These are phyloP conservation scores for Pocillopora damicornis DNA, from an alignment of 64 coral and sea anemone species.

Conservation along the genomic window DNA sequence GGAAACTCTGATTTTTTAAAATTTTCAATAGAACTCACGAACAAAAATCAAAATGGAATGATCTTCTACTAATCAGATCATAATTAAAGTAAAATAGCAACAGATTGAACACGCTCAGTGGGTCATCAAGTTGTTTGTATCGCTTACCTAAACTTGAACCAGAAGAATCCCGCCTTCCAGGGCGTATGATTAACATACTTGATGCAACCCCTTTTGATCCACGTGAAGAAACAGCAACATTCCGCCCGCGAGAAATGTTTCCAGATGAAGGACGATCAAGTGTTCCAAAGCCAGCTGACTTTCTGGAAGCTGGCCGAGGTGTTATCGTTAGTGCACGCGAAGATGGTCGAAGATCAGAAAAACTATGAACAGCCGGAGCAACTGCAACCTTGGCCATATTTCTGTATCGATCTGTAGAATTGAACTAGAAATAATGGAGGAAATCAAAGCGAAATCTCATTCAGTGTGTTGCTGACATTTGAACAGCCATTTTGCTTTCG, in stretches of 20 bases:
- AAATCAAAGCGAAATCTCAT: background rate
- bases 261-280: conserved; percentile 55
- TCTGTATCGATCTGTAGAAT: background rate
- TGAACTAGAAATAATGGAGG: background rate
- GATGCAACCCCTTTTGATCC: conserved; percentile 32
- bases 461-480: background rate
- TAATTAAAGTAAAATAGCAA: background rate
- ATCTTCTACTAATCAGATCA: background rate
- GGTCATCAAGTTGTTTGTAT: background rate
- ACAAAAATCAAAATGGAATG: background rate
- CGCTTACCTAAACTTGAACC: conserved; percentile 25
- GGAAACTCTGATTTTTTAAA: background rate
- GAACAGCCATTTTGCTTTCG: conserved; percentile 38
- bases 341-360: conserved; percentile 72
- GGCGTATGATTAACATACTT: conserved; percentile 29
- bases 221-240: conserved; percentile 50
- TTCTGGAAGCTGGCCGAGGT: conserved; percentile 63
- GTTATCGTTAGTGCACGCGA: conserved; percentile 72
- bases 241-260: conserved; percentile 38
- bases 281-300: conserved; percentile 28
- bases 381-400: conserved; percentile 89
- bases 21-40: background rate
- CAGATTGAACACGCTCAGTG: background rate
- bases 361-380: conserved; percentile 67
- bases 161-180: conserved; percentile 36